These are phyloP conservation scores for Chirona hameri DNA, from an alignment of 2,888 invertebrate genomes.

Conservation along the genomic window DNA sequence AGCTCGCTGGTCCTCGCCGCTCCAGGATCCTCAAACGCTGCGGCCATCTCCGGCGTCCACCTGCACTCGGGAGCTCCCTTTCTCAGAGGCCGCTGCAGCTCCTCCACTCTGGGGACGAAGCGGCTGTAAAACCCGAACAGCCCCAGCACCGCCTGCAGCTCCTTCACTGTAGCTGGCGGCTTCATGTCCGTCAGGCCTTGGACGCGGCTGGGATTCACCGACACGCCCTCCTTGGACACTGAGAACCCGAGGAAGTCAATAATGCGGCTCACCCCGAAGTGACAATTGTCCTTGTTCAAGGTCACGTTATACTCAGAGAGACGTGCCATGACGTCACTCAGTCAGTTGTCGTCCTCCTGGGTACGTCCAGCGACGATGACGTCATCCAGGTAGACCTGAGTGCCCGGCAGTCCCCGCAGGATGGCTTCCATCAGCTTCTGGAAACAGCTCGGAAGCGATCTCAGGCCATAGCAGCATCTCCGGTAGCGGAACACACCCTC, in stretches of 20 bases:
- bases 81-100: background rate
- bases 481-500: too few species aligned
- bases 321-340: background rate
- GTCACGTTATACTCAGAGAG: background rate
- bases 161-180: too few species aligned
- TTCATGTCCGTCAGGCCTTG: background rate
- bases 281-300: too few species aligned
- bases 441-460: background rate
- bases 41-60: background rate
- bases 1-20: background rate
- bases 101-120: background rate
- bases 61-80: background rate
- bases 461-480: background rate
- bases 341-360: background rate
- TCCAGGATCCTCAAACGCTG: background rate
- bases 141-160: too few species aligned
- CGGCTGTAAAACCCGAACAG: background rate
- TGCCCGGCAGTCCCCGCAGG: background rate
- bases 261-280: background rate
- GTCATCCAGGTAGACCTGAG: background rate
- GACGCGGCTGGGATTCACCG: too few species aligned
- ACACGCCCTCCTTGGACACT: background rate
- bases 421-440: slow-evolving; percentile 1
- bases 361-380: background rate
- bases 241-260: background rate